Conservation (phyloP, 2,888 invertebrate genomes). For the Drosophila bunnanda region DNA sequence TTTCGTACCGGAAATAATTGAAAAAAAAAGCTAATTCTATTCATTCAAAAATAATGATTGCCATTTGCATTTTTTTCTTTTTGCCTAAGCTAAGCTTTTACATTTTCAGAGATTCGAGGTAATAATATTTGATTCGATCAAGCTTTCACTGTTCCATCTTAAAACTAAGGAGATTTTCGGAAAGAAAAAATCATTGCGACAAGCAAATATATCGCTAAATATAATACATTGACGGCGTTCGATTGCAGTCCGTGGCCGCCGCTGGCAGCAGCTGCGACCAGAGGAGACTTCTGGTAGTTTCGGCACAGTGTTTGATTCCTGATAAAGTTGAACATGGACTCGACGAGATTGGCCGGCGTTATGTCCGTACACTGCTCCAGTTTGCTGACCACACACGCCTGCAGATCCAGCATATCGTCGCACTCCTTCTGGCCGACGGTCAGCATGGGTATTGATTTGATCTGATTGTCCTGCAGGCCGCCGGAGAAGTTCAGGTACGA, state of each 20-base stretch:
- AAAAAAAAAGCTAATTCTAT: constrained; percentile 1
- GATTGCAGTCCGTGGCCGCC: not conserved
- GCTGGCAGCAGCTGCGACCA: constrained; percentile 35
- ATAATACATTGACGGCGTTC: not conserved
- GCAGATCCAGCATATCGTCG: constrained; percentile 77
- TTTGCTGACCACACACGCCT: constrained; percentile 79
- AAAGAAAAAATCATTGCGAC: not conserved
- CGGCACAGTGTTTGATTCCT: constrained; percentile 82
- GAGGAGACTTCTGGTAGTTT: constrained; percentile 56
- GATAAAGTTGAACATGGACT: constrained; percentile 83
- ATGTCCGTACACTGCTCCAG: constrained; percentile 81
- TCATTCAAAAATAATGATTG: constrained; percentile 7
- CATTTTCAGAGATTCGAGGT: constrained; percentile 15
- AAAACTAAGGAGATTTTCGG: constrained; percentile 22
- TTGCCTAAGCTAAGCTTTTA: constrained; percentile 10
- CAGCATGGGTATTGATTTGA: constrained; percentile 86
- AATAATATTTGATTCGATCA: constrained; percentile 4
- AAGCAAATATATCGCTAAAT: not conserved
- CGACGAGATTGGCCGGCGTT: constrained; percentile 82
- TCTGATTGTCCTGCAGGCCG: constrained; percentile 82
- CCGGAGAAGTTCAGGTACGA: constrained; percentile 85
- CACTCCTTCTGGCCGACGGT: constrained; percentile 86
- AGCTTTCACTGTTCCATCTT: constrained; percentile 7
- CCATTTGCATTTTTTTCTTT: not conserved
- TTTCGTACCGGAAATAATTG: not conserved